Evolutionary conservation across 2,888 invertebrate species (phyloP), one percentile per base, ranked within the genome.

Genomic region (Lasioglossum calceatum): DNA sequence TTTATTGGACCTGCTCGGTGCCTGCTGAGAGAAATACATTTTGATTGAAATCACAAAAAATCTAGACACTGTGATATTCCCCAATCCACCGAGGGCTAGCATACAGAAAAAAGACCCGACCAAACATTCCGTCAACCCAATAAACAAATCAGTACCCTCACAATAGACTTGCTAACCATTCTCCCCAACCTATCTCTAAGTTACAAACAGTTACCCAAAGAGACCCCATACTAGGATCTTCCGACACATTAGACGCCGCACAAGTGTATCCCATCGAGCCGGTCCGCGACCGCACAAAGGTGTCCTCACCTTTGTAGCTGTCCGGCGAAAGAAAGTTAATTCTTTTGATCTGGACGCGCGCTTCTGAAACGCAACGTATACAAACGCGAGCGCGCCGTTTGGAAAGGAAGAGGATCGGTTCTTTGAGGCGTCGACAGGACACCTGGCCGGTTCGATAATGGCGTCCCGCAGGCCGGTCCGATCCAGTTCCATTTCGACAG

Each of bases 371-470:
- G 50, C 61, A 73, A 73, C 71, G 54, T 64, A 58, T 64, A 85
- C 74, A 81, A 79, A 81, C 86, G 42, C 0, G 39, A n/a, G 42
- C 12, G n/a, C 10, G 80, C 27, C 61, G 50, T 61, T 64, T 39
- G n/a, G 85, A 88, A 76, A 77, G 86, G 81, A 84, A 23, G 70
- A 70, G 12, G 86, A 79, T 83, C 88, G 91, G 90, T 86, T 82
- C 91, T 93, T 92, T 92, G 92, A 94, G 92, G 93, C 93, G 94
- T 91, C 93, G 94, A 93, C 93, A 92, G 93, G 93, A 93, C 94
- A 94, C 94, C 94, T 94, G 94, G 93, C 70, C 87, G 81, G 87
- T 74, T 90, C 92, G 89, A 94, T 93, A 91, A 92, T 88, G 83
- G 89, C 79, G 82, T 84, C 92, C 92, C 87, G 89, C 85, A 76